phyloP scores from a whole-genome alignment of 1,140 invertebrate genomes.

The Stenopsyche tienmushanensis region DNA sequence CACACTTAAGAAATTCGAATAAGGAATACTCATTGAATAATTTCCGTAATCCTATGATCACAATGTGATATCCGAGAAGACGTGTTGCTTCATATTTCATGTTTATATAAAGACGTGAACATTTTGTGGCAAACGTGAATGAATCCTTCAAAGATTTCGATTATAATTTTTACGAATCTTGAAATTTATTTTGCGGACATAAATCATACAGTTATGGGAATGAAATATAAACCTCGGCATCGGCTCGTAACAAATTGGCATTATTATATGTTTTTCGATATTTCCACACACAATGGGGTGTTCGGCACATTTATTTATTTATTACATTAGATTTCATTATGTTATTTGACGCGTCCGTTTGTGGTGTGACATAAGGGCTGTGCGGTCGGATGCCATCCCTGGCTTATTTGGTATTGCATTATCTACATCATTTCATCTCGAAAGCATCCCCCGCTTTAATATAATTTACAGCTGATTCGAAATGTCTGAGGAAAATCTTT shows the following conservation, averaged over 20 bases:
- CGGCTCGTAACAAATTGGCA: conserved; percentile 38
- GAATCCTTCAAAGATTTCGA: not conserved
- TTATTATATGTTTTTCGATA: conserved; percentile 36
- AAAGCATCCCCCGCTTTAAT: too few species aligned
- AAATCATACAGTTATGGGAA: not conserved
- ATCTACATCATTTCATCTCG: conserved; percentile 8
- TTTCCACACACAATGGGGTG: conserved; percentile 26
- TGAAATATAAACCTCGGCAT: conserved; percentile 30
- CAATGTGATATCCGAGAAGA: too few species aligned
- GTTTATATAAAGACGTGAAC: not conserved
- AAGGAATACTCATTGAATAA: too few species aligned
- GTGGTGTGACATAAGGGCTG: conserved; percentile 38
- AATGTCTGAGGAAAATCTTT: too few species aligned
- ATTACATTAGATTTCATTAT: conserved; percentile 42
- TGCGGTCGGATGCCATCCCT: conserved; percentile 27
- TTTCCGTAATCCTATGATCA: too few species aligned
- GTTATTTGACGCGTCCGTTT: conserved; percentile 39
- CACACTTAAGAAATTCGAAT: too few species aligned
- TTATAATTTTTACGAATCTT: not conserved
- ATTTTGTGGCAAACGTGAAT: not conserved
- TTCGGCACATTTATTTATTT: conserved; percentile 43
- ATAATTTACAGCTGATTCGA: too few species aligned
- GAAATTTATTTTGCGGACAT: not conserved
- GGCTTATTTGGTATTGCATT: conserved; percentile 24
- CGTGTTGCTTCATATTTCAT: not conserved